Percentiles rank a stretch among this genome's conserved stretches.
Evolutionary conservation across 2,113 vertebrate species (phyloP).

Genomic region (Camelus bactrianus): DNA sequence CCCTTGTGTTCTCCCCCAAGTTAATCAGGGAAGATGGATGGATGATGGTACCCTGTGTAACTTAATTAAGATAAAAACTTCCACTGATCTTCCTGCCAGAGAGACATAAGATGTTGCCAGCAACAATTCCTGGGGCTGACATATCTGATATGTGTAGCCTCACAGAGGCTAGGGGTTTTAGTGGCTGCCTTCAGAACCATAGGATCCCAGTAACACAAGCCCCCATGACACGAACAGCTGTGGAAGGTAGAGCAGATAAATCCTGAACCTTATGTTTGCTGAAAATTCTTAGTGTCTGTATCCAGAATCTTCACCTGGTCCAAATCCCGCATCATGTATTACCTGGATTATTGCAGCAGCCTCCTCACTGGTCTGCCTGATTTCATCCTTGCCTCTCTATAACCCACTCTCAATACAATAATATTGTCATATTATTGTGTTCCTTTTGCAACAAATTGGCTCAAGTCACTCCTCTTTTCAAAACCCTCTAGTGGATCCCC

Average conservation of each 20-base stretch:
- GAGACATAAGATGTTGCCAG: conserved; percentile 55
- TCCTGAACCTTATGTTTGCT: background rate
- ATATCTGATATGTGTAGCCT: background rate
- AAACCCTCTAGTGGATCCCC: background rate
- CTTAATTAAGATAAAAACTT: conserved; percentile 81
- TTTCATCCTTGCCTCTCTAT: background rate
- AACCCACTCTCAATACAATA: background rate
- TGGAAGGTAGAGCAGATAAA: background rate
- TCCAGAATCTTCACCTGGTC: background rate
- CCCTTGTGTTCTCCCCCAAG: conserved; percentile 43
- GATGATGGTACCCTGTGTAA: conserved; percentile 58
- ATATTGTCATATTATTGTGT: fast-evolving
- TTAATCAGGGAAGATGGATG: conserved; percentile 70
- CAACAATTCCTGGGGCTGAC: background rate
- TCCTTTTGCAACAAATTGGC: background rate
- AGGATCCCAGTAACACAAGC: background rate
- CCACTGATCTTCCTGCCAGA: conserved; percentile 24
- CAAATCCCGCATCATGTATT: background rate
- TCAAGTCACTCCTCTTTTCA: background rate
- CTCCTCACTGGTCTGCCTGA: background rate
- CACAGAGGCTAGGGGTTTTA: background rate
- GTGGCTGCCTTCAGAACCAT: background rate
- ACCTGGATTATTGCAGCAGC: background rate
- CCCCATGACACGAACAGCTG: background rate
- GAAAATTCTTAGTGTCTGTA: background rate